phyloP scores from a whole-genome alignment of 2,113 vertebrate species.

The Corythoichthys intestinalis region DNA sequence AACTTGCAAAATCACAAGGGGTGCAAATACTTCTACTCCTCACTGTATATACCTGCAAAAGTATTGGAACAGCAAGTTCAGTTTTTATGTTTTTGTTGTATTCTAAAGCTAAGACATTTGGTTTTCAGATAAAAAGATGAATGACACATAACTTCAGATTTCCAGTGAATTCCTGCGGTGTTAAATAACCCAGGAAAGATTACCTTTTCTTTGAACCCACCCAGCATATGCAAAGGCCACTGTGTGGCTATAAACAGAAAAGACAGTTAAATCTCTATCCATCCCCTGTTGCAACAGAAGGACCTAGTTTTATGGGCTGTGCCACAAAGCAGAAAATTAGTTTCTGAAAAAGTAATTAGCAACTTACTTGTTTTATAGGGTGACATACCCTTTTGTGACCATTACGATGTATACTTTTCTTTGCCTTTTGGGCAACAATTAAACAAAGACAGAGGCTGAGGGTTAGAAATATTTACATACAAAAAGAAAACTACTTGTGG shows the following conservation, averaged over 20 bases:
- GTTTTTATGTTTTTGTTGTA: too few relatives aligned
- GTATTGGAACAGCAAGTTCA: too few relatives aligned
- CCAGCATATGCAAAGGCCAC: slow-evolving; percentile 48
- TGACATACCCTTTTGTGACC: slow-evolving; percentile 64
- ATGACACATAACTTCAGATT: too few relatives aligned
- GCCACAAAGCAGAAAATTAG: slow-evolving; percentile 72
- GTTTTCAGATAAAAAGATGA: too few relatives aligned
- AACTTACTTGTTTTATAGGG: slow-evolving; percentile 69
- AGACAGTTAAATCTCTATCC: slow-evolving; percentile 79
- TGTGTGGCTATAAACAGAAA: slow-evolving; percentile 66
- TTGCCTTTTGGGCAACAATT: slow-evolving; percentile 51
- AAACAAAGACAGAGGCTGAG: slow-evolving; percentile 37
- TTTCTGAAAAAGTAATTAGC: slow-evolving; percentile 77
- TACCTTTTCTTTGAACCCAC: too few relatives aligned
- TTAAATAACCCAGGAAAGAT: too few relatives aligned
- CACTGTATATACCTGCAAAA: too few relatives aligned
- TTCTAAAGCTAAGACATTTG: too few relatives aligned
- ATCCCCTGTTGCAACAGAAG: slow-evolving; percentile 64
- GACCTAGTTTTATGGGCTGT: slow-evolving; percentile 67
- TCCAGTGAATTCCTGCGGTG: too few relatives aligned
- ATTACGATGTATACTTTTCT: slow-evolving; percentile 39
- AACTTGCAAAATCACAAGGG: too few relatives aligned
- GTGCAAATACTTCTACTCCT: too few relatives aligned
- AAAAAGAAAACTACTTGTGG: slow-evolving; percentile 15
- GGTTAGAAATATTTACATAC: slow-evolving; percentile 37